These are phyloP conservation scores for Subanguina moxae DNA, from an alignment of 1,140 invertebrate genomes.

Conservation along the genomic window DNA sequence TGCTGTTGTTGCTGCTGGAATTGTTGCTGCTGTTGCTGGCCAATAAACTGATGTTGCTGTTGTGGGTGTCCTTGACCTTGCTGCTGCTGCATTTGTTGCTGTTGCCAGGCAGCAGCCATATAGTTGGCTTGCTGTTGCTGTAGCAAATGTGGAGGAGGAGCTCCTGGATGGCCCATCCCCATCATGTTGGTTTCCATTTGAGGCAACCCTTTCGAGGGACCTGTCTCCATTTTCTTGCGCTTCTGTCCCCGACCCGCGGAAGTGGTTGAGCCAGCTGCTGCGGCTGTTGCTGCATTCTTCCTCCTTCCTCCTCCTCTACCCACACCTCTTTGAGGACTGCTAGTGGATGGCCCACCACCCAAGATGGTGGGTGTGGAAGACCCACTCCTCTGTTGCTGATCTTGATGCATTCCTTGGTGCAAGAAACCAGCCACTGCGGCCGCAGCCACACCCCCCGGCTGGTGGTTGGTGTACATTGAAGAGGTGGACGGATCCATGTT, in stretches of 20 bases:
- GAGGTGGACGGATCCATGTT: neutral
- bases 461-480: neutral
- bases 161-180: conserved; percentile 2
- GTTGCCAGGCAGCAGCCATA: neutral
- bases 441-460: neutral
- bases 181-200: neutral
- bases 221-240: neutral
- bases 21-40: neutral
- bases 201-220: neutral
- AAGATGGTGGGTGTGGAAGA: conserved; percentile 1
- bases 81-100: conserved; percentile 1
- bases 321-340: neutral
- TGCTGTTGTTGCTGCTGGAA: neutral
- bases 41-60: neutral
- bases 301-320: neutral
- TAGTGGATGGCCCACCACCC: neutral
- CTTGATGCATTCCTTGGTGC: neutral
- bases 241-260: neutral
- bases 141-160: neutral
- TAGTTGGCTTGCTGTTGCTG: conserved; percentile 12
- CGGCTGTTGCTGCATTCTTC: neutral
- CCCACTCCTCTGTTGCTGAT: neutral
- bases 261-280: neutral
- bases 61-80: neutral
- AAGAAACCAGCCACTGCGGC: neutral